Evolutionary conservation across 2,888 invertebrate species (phyloP), one percentile per base, ranked within the genome.

Genomic region (Panopea generosa): DNA sequence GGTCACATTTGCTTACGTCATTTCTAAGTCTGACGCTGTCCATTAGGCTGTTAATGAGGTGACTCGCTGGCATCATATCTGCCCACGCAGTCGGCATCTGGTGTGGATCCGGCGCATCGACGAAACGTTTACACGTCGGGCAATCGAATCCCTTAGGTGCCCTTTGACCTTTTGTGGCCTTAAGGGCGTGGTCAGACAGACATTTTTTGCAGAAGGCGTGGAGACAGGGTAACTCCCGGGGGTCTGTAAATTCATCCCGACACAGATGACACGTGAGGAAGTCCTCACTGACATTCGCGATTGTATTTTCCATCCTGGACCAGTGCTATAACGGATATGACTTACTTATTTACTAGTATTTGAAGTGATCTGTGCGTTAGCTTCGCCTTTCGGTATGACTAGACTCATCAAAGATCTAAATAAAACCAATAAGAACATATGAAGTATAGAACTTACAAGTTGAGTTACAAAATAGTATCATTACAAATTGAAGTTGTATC

Each of bases 201-300:
- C 85, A 85, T 52, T 80, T 72, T 59, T 82, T 77, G 49, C 85
- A 85, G 68, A 85, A 85, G 20, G 83, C 76, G 50, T 85, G 85
- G 4, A 83, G 80, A 52, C 85, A 85, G n/a, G 84, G 83, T 14
- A 85, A 63, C 1, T 60, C 76, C 24, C 77, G 63, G 0, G 85
- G 85, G 26, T 83, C 77, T 6, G 67, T 83, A 43, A 68, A 85
- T 11, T 77, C 78, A 38, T 85, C 83, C n/a, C 76, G 63, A 52
- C 85, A 85, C 20, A 84, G 67, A 16, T 82, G 62, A 40, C 84
- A 84, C 24, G 84, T 84, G 40, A 85, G 62, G 40, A 84, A 83
- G 7, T 81, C 81, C 43, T 76, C 80, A 40, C 57, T 76, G 1
- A 80, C 75, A 29, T 61, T 53, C 27, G 72, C 71, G 2, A 67